Percentiles rank a stretch among this genome's conserved stretches.
Evolutionary conservation across 2,113 vertebrate genomes (phyloP).

Genomic region (Alexandromys fortis): DNA sequence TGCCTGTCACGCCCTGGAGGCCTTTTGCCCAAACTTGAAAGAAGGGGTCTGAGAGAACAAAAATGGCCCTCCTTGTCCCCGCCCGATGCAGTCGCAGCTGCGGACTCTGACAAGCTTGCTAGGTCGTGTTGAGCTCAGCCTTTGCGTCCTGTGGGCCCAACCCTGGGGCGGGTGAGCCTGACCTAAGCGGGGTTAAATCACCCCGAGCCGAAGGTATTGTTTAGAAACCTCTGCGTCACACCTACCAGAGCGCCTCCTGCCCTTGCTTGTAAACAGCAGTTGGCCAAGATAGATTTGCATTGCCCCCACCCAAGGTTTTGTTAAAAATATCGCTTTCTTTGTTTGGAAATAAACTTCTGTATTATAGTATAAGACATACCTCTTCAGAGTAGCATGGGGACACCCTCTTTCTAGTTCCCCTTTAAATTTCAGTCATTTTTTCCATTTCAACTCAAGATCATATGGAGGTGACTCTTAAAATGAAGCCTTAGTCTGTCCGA

Average conservation of each 20-base stretch:
- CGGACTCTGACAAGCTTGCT: not conserved
- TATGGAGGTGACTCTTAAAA: slow-evolving; percentile 31
- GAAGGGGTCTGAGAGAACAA: not conserved
- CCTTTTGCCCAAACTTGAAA: not conserved
- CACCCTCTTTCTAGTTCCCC: slow-evolving; percentile 54
- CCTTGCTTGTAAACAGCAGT: not conserved
- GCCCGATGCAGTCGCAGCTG: not conserved
- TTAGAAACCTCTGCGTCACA: slow-evolving; percentile 70
- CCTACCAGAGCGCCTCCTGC: not conserved
- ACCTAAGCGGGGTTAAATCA: not conserved
- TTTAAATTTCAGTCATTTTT: slow-evolving; percentile 50
- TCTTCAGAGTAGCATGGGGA: not conserved
- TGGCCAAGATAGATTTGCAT: not conserved
- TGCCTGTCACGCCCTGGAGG: not conserved
- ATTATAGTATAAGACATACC: not conserved
- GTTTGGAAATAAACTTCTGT: not conserved
- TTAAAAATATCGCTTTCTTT: not conserved
- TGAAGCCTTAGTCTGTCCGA: slow-evolving; percentile 14
- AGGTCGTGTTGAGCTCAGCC: not conserved
- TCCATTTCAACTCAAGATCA: slow-evolving; percentile 26
- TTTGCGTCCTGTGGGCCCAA: not conserved
- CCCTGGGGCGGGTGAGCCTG: not conserved
- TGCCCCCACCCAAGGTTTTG: not conserved
- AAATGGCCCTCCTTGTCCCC: not conserved
- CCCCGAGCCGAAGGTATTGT: not conserved